A percentile compares a stretch with the other conserved stretches of the same genome.
phyloP scores from a whole-genome alignment of 2,888 invertebrate genomes.

The Orthosia gracilis region DNA sequence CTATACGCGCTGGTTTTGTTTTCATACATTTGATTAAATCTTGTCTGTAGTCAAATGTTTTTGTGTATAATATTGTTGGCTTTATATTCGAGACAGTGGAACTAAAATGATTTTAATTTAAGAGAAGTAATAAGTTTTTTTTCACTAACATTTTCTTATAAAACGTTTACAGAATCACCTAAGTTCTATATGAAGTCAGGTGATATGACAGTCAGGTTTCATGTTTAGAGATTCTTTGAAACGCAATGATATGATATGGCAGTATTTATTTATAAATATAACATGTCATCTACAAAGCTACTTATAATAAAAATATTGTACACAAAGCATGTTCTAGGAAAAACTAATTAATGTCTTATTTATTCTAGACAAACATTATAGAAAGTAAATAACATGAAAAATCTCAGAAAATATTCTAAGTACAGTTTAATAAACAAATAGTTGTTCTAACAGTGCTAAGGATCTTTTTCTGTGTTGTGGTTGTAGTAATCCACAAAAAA shows the following conservation, averaged over 20 bases:
- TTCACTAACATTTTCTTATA: neutral
- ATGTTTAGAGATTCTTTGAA: neutral
- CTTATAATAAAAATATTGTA: neutral
- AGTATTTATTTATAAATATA: neutral
- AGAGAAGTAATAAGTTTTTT: neutral
- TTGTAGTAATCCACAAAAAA: neutral
- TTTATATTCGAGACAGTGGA: slow-evolving; percentile 16
- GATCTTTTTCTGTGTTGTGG: neutral
- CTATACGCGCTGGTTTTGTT: slow-evolving; percentile 28
- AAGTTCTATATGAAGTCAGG: neutral
- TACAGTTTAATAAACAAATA: slow-evolving; percentile 8
- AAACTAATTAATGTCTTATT: slow-evolving; percentile 2
- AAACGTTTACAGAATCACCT: neutral
- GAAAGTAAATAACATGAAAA: slow-evolving; percentile 5
- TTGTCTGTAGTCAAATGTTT: slow-evolving; percentile 29
- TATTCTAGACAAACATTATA: neutral
- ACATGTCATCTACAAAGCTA: neutral
- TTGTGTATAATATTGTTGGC: slow-evolving; percentile 36
- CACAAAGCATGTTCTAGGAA: neutral
- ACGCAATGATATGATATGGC: neutral
- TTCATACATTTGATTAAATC: slow-evolving; percentile 60
- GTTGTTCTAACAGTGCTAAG: too few species aligned
- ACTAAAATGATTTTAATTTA: slow-evolving; percentile 5
- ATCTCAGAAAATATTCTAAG: neutral
- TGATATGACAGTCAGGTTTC: neutral